Conservation (phyloP, 2,113 vertebrate genomes). For the Zootoca vivipara region DNA sequence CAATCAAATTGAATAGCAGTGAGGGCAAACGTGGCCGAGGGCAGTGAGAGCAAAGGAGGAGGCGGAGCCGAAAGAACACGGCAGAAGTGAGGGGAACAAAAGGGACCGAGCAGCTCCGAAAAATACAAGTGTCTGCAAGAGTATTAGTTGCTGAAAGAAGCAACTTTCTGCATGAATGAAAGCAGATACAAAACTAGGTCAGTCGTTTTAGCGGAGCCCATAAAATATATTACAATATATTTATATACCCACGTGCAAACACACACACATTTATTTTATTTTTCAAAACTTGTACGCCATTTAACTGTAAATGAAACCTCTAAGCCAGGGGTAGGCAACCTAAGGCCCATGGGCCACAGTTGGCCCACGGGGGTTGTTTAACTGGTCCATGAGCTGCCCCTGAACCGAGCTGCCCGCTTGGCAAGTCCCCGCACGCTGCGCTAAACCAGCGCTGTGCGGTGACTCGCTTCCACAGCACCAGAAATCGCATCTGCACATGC, state of each 20-base stretch:
- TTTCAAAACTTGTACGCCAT: no score
- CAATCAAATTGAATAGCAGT: neutral
- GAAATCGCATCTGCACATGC: no score
- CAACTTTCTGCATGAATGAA: neutral
- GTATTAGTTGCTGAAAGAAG: neutral
- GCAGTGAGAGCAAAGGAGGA: neutral
- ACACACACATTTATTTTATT: neutral
- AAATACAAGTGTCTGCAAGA: neutral
- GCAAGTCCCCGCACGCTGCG: no score
- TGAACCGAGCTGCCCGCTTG: no score
- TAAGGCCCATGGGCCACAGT: no score
- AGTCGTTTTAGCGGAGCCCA: neutral
- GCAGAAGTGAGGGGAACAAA: no score
- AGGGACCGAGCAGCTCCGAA: accelerated
- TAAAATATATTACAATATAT: neutral
- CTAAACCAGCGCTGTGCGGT: no score
- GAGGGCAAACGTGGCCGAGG: neutral
- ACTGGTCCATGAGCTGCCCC: no score
- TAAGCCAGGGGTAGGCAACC: no score
- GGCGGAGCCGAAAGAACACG: neutral
- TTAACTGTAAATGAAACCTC: no score
- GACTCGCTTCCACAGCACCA: no score
- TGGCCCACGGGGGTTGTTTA: no score
- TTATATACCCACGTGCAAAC: neutral
- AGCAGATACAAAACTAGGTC: neutral